A percentile compares a stretch with the other conserved stretches of the same genome.
Evolutionary conservation across 2,113 vertebrate genomes (phyloP).

Genomic region (Heterochromis multidens): DNA sequence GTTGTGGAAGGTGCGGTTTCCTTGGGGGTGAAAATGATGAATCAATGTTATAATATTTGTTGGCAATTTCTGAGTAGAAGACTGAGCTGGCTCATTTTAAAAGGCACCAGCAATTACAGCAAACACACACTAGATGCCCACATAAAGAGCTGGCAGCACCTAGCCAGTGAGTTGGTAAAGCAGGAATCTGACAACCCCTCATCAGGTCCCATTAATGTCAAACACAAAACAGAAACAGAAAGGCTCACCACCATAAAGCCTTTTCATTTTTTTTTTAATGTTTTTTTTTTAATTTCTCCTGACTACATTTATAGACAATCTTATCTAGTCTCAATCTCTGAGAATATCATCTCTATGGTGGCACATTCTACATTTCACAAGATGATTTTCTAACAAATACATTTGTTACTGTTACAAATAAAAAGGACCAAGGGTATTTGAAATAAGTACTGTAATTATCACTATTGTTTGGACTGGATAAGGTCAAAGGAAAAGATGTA

Average conservation of each 20-base stretch:
- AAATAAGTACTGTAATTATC: background rate
- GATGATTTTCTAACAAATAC: background rate
- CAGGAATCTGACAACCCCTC: slow-evolving; percentile 32
- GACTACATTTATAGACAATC: background rate
- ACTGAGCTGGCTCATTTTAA: slow-evolving; percentile 54
- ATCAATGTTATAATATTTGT: slow-evolving; percentile 51
- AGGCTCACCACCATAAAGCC: background rate
- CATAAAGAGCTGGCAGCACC: slow-evolving; percentile 46
- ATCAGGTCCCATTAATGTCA: slow-evolving; percentile 57
- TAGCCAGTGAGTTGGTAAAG: slow-evolving; percentile 36
- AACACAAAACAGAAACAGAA: slow-evolving; percentile 14
- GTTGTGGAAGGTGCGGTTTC: slow-evolving; percentile 15
- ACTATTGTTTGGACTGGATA: background rate
- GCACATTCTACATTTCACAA: background rate
- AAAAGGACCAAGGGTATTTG: background rate
- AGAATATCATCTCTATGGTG: background rate
- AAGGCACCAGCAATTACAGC: slow-evolving; percentile 51
- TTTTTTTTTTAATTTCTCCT: background rate
- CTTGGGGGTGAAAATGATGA: slow-evolving; percentile 36
- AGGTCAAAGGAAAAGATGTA: background rate
- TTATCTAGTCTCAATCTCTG: background rate
- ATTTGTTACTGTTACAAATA: background rate
- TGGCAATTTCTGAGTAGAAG: slow-evolving; percentile 47
- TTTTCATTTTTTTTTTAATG: background rate
- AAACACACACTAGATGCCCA: slow-evolving; percentile 50